Evolutionary conservation across 37 sponge, comb jelly and placozoan species (phyloP).

Genomic region (Haliclona indistincta): DNA sequence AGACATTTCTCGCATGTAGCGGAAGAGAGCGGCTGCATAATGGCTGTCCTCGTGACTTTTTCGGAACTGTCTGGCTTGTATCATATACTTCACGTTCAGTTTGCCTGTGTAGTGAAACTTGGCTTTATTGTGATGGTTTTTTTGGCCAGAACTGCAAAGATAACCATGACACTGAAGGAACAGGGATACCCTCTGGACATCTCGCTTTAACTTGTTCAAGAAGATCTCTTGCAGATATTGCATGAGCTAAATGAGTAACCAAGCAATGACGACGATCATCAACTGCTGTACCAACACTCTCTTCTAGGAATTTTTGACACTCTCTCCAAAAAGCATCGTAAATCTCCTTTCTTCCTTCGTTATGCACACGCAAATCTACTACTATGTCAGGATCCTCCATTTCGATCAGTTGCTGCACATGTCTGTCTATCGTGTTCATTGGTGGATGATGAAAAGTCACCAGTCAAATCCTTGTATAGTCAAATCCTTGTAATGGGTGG

Average conservation of each 20-base stretch:
- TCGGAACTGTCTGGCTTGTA: slow-evolving; percentile 30
- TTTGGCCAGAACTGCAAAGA: slow-evolving; percentile 53
- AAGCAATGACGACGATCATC: slow-evolving; percentile 49
- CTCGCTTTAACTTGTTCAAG: slow-evolving; percentile 35
- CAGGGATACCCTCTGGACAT: slow-evolving; percentile 29
- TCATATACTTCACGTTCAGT: slow-evolving; percentile 39
- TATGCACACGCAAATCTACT: background rate
- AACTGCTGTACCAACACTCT: slow-evolving; percentile 26
- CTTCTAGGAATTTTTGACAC: slow-evolving; percentile 24
- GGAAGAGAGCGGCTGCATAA: slow-evolving; percentile 49
- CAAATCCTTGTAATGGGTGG: background rate
- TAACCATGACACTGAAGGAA: slow-evolving; percentile 37
- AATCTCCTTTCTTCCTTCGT: background rate
- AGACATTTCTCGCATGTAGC: slow-evolving; percentile 43
- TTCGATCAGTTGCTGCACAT: background rate
- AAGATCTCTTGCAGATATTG: slow-evolving; percentile 58
- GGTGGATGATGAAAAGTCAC: background rate
- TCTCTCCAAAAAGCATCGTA: slow-evolving; percentile 24
- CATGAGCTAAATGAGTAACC: slow-evolving; percentile 50
- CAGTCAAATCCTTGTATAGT: background rate
- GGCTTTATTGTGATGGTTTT: slow-evolving; percentile 14
- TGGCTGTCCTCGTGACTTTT: slow-evolving; percentile 30
- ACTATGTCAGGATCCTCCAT: slow-evolving; percentile 47
- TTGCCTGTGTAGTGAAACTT: slow-evolving; percentile 26
- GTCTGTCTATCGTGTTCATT: background rate